Conservation (phyloP, 2,888 invertebrate genomes). For the Perizoma affinitatum region DNA sequence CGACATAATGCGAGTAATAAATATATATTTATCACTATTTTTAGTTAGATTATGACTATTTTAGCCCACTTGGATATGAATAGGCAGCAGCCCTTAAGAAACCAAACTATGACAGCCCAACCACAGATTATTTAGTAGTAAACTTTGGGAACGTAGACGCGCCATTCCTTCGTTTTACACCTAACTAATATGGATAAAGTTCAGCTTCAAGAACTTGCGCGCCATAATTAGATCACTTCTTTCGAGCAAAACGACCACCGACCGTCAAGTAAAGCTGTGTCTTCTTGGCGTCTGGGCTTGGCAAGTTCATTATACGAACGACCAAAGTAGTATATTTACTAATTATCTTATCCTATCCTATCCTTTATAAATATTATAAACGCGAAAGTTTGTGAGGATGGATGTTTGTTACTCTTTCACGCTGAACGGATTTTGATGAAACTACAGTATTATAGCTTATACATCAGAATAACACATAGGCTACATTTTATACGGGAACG, state of each 20-base stretch:
- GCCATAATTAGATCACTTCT: conserved; percentile 17
- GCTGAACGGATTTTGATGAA: too few relatives aligned
- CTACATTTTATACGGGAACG: too few relatives aligned
- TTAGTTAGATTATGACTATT: too few relatives aligned
- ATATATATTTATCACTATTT: too few relatives aligned
- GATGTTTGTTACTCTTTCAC: too few relatives aligned
- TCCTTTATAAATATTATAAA: too few relatives aligned
- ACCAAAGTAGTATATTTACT: too few relatives aligned
- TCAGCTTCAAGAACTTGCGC: conserved; percentile 11
- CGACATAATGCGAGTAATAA: too few relatives aligned
- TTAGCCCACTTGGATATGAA: too few relatives aligned
- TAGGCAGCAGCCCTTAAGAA: conserved; percentile 12
- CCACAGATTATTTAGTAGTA: conserved; percentile 11
- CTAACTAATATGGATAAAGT: conserved; percentile 4
- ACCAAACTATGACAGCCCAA: conserved; percentile 7
- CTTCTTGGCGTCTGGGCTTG: not conserved
- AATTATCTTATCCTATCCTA: too few relatives aligned
- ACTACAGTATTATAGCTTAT: not conserved
- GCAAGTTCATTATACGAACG: not conserved
- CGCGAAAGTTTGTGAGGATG: too few relatives aligned
- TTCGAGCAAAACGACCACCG: conserved; percentile 3
- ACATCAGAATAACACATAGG: not conserved
- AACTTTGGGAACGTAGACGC: conserved; percentile 3
- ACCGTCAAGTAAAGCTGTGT: conserved; percentile 10
- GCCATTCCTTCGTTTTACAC: conserved; percentile 8